Evolutionary conservation across 2,888 invertebrate genomes (phyloP).

Genomic region (Agrochola lota): DNA sequence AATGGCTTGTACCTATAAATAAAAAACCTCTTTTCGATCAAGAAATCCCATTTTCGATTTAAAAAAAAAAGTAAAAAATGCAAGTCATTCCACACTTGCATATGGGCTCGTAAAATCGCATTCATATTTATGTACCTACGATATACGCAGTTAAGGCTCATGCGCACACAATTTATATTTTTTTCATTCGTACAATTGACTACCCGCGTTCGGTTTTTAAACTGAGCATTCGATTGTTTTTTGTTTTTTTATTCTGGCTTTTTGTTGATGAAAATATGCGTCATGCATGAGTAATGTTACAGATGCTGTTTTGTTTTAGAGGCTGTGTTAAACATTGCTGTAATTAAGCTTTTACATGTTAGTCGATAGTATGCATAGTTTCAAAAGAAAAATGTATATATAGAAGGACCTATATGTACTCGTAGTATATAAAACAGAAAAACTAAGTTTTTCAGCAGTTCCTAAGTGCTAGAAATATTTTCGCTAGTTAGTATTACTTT

Average conservation of each 20-base stretch:
- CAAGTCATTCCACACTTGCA: constrained; percentile 69
- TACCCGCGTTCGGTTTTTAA: constrained; percentile 47
- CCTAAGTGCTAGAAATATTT: constrained; percentile 42
- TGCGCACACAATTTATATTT: constrained; percentile 35
- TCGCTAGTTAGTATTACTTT: constrained; percentile 38
- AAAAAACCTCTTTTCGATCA: constrained; percentile 59
- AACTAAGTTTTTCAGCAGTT: constrained; percentile 2
- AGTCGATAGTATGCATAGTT: background rate
- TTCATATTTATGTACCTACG: constrained; percentile 45
- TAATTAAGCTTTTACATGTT: background rate
- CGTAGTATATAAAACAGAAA: background rate
- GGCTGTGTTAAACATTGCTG: background rate
- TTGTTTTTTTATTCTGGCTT: constrained; percentile 21
- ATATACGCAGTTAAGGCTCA: constrained; percentile 46
- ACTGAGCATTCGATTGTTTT: constrained; percentile 21
- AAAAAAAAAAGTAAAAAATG: constrained; percentile 60
- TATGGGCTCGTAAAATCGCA: constrained; percentile 44
- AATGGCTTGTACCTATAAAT: constrained; percentile 28
- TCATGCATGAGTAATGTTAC: constrained; percentile 20
- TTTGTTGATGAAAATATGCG: constrained; percentile 43
- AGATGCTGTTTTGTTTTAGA: background rate
- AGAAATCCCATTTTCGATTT: constrained; percentile 54
- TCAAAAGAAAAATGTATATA: constrained; percentile 5
- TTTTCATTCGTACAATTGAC: constrained; percentile 43
- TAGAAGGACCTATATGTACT: background rate